These are phyloP conservation scores for Thera obeliscata DNA, from an alignment of 2,888 invertebrate species.

Conservation along the genomic window DNA sequence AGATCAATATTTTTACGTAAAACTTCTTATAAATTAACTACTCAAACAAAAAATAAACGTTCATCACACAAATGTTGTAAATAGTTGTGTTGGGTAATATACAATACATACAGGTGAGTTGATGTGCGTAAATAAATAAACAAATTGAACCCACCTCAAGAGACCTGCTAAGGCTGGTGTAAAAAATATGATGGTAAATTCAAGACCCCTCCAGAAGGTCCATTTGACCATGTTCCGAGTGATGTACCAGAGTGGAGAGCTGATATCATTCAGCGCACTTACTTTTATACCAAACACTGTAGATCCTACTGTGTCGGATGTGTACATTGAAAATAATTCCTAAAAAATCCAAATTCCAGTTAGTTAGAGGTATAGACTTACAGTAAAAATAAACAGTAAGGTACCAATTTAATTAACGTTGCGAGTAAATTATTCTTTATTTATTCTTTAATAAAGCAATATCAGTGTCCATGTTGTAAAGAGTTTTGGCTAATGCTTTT, in stretches of 20 bases:
- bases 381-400: too few relatives aligned
- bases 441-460: too few relatives aligned
- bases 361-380: not conserved
- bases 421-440: too few relatives aligned
- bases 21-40: too few relatives aligned
- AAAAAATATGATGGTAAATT: slow-evolving; percentile 67
- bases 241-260: slow-evolving; percentile 69
- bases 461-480: too few relatives aligned
- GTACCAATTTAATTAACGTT: too few relatives aligned
- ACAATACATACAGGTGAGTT: too few relatives aligned
- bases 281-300: slow-evolving; percentile 67
- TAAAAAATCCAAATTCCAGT: slow-evolving; percentile 33
- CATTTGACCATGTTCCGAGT: slow-evolving; percentile 70
- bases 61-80: too few relatives aligned
- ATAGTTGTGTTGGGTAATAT: too few relatives aligned
- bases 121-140: slow-evolving; percentile 24
- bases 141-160: slow-evolving; percentile 50
- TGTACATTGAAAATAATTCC: slow-evolving; percentile 71
- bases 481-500: too few relatives aligned
- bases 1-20: too few relatives aligned
- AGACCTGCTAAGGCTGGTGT: slow-evolving; percentile 59
- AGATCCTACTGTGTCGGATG: slow-evolving; percentile 70
- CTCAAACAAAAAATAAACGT: too few relatives aligned
- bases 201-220: slow-evolving; percentile 69
- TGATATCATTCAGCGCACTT: slow-evolving; percentile 60